Evolutionary conservation across 2,888 invertebrate genomes (phyloP), one percentile per base, ranked within the genome.

Genomic region (Dioctria rufipes): DNA sequence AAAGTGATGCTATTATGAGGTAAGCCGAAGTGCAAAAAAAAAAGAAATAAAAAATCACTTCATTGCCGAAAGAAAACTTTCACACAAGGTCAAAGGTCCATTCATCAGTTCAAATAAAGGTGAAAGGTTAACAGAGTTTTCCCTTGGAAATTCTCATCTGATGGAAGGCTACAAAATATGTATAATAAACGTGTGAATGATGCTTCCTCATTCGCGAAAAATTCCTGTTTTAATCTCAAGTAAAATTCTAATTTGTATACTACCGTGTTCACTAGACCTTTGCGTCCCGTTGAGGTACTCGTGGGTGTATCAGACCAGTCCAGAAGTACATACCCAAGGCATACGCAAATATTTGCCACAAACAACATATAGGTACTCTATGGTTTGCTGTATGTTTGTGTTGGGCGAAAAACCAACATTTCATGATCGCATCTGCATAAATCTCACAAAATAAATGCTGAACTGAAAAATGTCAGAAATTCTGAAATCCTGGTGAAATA

Each of bases 191-290:
- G 25, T 25, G 25, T 25, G 54, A 4, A 54, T 4, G n/a, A 54
- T 4, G 6, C 3, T 4, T 54, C n/a, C 11, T 3, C 11, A 54
- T 54, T 11, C n/a, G 4, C 54, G 11, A n/a, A 46, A 54, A 54
- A 54, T 40, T 13, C 13, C 73, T 25, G 42, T 73, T 73, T 73
- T 60, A 58, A 73, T 73, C 42, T 42, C 58, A 13, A 51, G 51
- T 58, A 39, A 73, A 73, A 73, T 73, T 73, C 58, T 73, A 60
- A 73, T 60, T 42, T 60, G 39, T 5, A 58, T 3, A 13, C 58
- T 40, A 42, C 42, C 42, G 58, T 73, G 73, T 37, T 49, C 58
- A 58, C 51, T 54, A 71, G 54, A 73, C 73, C 73, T 58, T 39
- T 58, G 51, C 73, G 60, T 60, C 25, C 37, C 71, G 13, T 13